A percentile compares a stretch with the other conserved stretches of the same genome.
Evolutionary conservation across 2,113 vertebrate genomes (phyloP).

Genomic region (Taurulus bubalis): DNA sequence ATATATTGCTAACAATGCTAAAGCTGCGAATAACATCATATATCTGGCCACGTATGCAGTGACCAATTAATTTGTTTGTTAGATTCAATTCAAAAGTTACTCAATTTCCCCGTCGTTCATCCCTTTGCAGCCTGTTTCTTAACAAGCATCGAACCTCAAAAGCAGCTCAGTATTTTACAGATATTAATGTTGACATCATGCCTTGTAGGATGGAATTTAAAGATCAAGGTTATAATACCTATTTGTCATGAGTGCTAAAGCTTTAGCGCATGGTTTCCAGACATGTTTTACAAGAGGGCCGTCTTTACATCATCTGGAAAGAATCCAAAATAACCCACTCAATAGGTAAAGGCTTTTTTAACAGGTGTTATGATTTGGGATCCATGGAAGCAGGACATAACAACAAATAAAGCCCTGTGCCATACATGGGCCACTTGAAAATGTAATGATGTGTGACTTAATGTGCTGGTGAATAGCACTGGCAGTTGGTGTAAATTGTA

Average conservation of each 20-base stretch:
- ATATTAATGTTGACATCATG: conserved; percentile 35
- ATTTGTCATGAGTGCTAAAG: conserved; percentile 42
- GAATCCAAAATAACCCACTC: conserved; percentile 64
- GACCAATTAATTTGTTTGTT: conserved; percentile 9
- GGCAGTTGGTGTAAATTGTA: conserved; percentile 12
- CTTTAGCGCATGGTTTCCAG: conserved; percentile 60
- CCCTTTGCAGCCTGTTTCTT: conserved; percentile 3
- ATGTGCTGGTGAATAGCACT: conserved; percentile 35
- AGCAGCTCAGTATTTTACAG: background rate
- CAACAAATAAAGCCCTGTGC: conserved; percentile 50
- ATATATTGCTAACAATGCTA: conserved; percentile 11
- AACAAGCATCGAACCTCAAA: conserved; percentile 1
- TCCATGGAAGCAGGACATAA: conserved; percentile 48
- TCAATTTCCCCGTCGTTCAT: background rate
- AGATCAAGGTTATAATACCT: conserved; percentile 48
- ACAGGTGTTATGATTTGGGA: conserved; percentile 56
- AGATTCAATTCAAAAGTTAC: background rate
- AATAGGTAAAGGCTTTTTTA: conserved; percentile 35
- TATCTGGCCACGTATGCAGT: background rate
- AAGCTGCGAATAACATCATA: conserved; percentile 33
- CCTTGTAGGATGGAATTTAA: conserved; percentile 22
- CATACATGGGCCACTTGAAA: conserved; percentile 14
- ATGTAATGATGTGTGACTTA: conserved; percentile 52
- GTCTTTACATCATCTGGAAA: conserved; percentile 73
- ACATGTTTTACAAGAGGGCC: conserved; percentile 51